Evolutionary conservation across 2,888 invertebrate species (phyloP), one percentile per base, ranked within the genome.

Genomic region (Synergus japonicus): DNA sequence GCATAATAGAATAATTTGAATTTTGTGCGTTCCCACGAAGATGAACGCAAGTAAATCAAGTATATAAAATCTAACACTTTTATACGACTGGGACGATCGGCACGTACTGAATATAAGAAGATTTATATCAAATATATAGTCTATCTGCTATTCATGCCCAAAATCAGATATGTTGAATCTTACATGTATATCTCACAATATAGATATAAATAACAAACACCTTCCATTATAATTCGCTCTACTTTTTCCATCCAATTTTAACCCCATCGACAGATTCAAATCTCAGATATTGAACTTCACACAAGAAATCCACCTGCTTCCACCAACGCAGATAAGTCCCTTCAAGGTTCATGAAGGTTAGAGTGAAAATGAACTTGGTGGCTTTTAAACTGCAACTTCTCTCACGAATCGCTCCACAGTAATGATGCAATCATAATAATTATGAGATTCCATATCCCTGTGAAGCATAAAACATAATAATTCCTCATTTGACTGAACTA

Each of bases 361-460:
- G 3, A 60, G 18, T 10, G 10, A 9, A 60, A 60, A 60, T 60
- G 9, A 5, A 58, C 58, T 58, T 58, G 58, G 10, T 58, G 58
- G 58, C 18, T 58, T 18, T 18, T 18, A 58, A 49, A 49, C 18
- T 18, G 18, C 58, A 9, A 58, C 58, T 18, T 18, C 10, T 7
- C 64, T 80, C 78, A 44, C 78, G 66, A 81, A 80, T 64, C 83
- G 80, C 79, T 82, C 83, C 81, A 83, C 81, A 83, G 81, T 87
- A 87, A 88, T 87, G 85, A 87, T 80, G 85, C 82, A 86, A 87
- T 86, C 83, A 79, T 64, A 29, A 63, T 37, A 76, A 76, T 54
- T 58, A 29, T 65, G 64, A 18, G 65, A 79, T 79, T 66, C 8
- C 37, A 66, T 29, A 41, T 43, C 43, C 18, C 18, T 58, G 18